Conservation (phyloP, 1,140 invertebrate species). For the Teleopsis dalmanni region DNA sequence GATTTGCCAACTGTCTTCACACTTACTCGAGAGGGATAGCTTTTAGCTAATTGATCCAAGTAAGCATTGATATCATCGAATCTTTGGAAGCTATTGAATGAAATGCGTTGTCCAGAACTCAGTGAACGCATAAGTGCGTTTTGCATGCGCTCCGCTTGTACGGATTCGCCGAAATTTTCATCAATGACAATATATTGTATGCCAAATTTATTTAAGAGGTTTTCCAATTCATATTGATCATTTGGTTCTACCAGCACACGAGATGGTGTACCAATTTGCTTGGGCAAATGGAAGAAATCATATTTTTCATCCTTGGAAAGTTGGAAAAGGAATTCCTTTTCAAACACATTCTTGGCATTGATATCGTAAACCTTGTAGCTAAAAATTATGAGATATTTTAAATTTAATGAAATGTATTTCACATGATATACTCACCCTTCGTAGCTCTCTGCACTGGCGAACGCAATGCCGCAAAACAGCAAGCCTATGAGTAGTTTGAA, state of each 20-base stretch:
- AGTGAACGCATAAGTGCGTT: slow-evolving; percentile 3
- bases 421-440: slow-evolving; percentile 28
- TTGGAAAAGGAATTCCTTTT: slow-evolving; percentile 27
- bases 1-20: slow-evolving; percentile 45
- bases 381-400: neutral
- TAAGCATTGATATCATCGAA: slow-evolving; percentile 47
- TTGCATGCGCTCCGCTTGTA: slow-evolving; percentile 3
- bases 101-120: slow-evolving; percentile 17
- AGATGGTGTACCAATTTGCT: slow-evolving; percentile 16
- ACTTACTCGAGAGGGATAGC: slow-evolving; percentile 45
- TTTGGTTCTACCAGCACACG: slow-evolving; percentile 33
- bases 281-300: slow-evolving; percentile 33
- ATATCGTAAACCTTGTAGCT: slow-evolving; percentile 40
- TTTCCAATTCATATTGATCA: slow-evolving; percentile 27
- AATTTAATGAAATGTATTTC: neutral
- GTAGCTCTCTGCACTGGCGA: slow-evolving; percentile 19
- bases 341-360: slow-evolving; percentile 18
- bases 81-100: slow-evolving; percentile 31
- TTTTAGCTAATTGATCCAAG: slow-evolving; percentile 45
- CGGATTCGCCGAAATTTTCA: slow-evolving; percentile 21
- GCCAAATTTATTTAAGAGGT: slow-evolving; percentile 16
- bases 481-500: too few relatives aligned
- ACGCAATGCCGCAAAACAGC: slow-evolving; percentile 21
- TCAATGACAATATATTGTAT: slow-evolving; percentile 20
- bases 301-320: slow-evolving; percentile 22